Evolutionary conservation across 2,888 invertebrate genomes (phyloP), one percentile per base, ranked within the genome.

Genomic region (Rotaria macrura): DNA sequence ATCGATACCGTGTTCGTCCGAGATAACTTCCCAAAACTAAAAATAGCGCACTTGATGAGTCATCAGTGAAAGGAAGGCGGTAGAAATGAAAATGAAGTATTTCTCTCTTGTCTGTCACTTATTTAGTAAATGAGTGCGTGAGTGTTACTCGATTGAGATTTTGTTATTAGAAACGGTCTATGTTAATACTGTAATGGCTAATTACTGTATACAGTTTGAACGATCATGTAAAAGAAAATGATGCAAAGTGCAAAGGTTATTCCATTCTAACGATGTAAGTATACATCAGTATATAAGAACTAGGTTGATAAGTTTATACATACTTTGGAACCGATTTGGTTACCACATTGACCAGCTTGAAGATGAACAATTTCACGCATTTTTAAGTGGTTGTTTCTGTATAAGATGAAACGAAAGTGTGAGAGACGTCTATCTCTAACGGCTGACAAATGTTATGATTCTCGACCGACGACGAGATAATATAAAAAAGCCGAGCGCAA

Each of bases 21-120:
- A 89, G 54, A 90, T 90, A n/a, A 90, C 90, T 89, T 89, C 89
- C 89, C 89, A 89, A 86, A 89, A 89, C 89, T 87, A 43, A 43
- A 79, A 43, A 10, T 29, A 29, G 38, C 20, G 23, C 29, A 6
- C 12, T 9, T 54, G 20, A 65, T 65, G 65, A 65, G 5, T 65
- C 34, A 20, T 20, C 2, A 4, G 2, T 52, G 7, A 1, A 25
- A 29, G 4, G 9, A 29, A 14, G n/a, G 10, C n/a, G n/a, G 12
- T 20, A 54, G 4, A 20, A 54, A 25, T 4, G 20, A 25, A 54
- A 54, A 25, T 25, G 9, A 25, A 7, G 7, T 7, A 25, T 20
- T 1, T 25, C 25, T 25, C 6, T 54, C 25, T 43, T 43, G 25
- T 7, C 25, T 1, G 3, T 20, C 3, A n/a, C n/a, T n/a, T n/a